These are phyloP conservation scores for Schrankia costaestrigalis DNA, from an alignment of 2,888 invertebrate genomes.

Conservation along the genomic window DNA sequence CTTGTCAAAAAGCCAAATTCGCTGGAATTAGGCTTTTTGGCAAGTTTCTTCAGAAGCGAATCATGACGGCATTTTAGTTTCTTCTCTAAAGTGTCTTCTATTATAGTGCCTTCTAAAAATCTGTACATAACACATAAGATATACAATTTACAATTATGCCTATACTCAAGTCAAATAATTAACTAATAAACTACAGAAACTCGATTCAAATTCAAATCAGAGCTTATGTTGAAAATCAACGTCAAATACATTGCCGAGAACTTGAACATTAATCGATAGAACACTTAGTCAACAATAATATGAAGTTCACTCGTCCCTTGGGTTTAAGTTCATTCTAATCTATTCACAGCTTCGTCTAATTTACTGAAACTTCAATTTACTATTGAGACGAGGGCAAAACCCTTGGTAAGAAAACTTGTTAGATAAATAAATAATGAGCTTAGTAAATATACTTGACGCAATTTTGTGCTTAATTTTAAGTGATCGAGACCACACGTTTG, in stretches of 20 bases:
- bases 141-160: too few species aligned
- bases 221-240: constrained; percentile 8
- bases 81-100: too few species aligned
- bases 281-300: constrained; percentile 15
- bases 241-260: not conserved
- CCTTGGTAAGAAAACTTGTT: constrained; percentile 16
- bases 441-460: not conserved
- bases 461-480: too few species aligned
- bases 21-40: too few species aligned
- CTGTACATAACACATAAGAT: too few species aligned
- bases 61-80: too few species aligned
- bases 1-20: too few species aligned
- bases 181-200: not conserved
- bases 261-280: constrained; percentile 12
- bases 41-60: too few species aligned
- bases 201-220: constrained; percentile 7
- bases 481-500: too few species aligned
- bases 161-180: too few species aligned
- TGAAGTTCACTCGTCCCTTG: constrained; percentile 13
- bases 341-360: constrained; percentile 25
- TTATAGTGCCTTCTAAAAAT: too few species aligned
- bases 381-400: constrained; percentile 15
- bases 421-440: constrained; percentile 28
- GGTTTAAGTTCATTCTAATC: constrained; percentile 24
- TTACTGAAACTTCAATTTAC: constrained; percentile 21